These are phyloP conservation scores for Eurypyga helias DNA, from an alignment of 2,113 vertebrate species.

Conservation along the genomic window DNA sequence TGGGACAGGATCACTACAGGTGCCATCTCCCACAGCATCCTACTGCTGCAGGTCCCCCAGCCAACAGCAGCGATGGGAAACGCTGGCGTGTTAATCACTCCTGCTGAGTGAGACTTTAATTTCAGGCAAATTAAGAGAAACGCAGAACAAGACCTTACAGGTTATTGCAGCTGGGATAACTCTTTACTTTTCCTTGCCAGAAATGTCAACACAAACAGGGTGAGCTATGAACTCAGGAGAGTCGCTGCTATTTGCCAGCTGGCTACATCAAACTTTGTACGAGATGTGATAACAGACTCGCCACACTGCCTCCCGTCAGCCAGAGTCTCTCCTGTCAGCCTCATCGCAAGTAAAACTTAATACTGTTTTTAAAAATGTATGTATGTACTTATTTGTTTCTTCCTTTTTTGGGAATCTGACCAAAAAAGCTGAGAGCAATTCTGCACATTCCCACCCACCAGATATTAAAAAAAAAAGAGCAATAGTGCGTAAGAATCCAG, in stretches of 20 bases:
- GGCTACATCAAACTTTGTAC: neutral
- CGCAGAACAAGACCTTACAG: neutral
- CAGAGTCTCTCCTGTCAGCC: neutral
- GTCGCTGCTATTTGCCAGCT: conserved; percentile 28
- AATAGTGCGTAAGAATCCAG: neutral
- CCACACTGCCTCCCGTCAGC: neutral
- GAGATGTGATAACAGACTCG: neutral
- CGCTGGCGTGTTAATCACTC: accelerated
- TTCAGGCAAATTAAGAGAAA: neutral
- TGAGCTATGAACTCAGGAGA: conserved; percentile 40
- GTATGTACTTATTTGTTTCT: neutral
- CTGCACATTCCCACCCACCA: neutral
- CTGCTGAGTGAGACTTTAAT: neutral
- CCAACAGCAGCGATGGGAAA: neutral
- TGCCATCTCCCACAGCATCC: neutral
- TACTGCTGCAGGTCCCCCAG: neutral
- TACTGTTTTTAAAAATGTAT: neutral
- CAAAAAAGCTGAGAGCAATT: neutral
- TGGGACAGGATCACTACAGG: neutral
- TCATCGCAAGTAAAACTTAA: neutral
- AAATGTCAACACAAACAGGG: conserved; percentile 36
- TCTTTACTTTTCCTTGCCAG: conserved; percentile 50
- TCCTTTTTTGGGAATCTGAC: neutral
- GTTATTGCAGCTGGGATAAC: conserved; percentile 44
- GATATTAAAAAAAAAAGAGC: neutral